Percentiles rank a stretch among this genome's conserved stretches.
Evolutionary conservation across 1,140 invertebrate species (phyloP).

Genomic region (Brachionus manjavacas): DNA sequence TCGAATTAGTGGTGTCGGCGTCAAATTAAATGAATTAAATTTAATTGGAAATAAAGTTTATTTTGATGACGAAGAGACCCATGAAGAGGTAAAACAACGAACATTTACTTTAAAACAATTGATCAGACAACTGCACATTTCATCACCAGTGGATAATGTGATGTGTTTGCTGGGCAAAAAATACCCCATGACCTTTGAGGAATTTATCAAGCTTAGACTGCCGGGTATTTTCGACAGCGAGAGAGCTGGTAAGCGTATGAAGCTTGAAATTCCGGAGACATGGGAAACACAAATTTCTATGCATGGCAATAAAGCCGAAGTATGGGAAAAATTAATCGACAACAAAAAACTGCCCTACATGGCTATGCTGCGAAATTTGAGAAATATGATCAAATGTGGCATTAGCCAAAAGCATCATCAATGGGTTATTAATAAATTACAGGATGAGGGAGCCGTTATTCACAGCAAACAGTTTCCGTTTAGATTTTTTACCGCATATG

Average conservation of each 20-base stretch:
- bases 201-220: constrained; percentile 55
- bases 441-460: constrained; percentile 57
- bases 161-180: constrained; percentile 59
- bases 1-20: not conserved
- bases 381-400: constrained; percentile 57
- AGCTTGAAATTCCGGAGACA: constrained; percentile 59
- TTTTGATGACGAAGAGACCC: not conserved
- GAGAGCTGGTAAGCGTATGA: constrained; percentile 59
- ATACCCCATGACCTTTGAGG: constrained; percentile 56
- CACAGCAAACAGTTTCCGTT: constrained; percentile 59
- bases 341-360: constrained; percentile 59
- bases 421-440: constrained; percentile 51
- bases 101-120: constrained; percentile 58
- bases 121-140: constrained; percentile 57
- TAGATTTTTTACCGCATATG: constrained; percentile 58
- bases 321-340: constrained; percentile 57
- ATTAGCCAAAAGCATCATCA: constrained; percentile 56
- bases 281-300: constrained; percentile 60
- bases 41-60: not conserved
- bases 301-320: constrained; percentile 57
- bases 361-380: constrained; percentile 59
- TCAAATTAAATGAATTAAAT: constrained; percentile 2
- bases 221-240: constrained; percentile 57
- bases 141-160: constrained; percentile 56
- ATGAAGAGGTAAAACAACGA: not conserved